Evolutionary conservation across 2,888 invertebrate species (phyloP), one percentile per base, ranked within the genome.

Genomic region (Diaprepes abbreviatus): DNA sequence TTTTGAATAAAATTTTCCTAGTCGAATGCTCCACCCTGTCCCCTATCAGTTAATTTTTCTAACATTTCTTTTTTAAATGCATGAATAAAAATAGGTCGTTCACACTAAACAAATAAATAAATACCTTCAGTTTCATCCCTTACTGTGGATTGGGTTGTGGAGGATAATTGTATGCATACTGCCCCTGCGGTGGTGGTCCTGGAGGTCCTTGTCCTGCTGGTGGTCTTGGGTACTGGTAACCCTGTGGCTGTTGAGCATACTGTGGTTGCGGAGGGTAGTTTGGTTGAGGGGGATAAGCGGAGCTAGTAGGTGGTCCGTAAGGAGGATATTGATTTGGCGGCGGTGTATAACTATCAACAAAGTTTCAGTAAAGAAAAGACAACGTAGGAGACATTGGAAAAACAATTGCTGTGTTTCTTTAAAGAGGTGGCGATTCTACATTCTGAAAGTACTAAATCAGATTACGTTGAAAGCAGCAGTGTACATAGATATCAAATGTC

Each of bases 81-180:
- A n/a, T n/a, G n/a, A n/a, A n/a, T n/a, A n/a, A n/a, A n/a, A n/a
- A n/a, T n/a, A n/a, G n/a, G n/a, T n/a, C n/a, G n/a, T n/a, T n/a
- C n/a, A n/a, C n/a, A n/a, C n/a, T n/a, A n/a, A n/a, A n/a, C n/a
- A n/a, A n/a, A n/a, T n/a, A n/a, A n/a, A n/a, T n/a, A n/a, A n/a
- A n/a, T 16, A 40, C 40, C 5, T 43, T 14, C 7, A 43, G 7
- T 9, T 43, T 43, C 19, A 19, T 21, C 21, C 17, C 7, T 78
- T 89, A 91, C 82, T 91, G 91, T 28, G 90, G 88, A 73, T 80
- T 79, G 55, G 93, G 92, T 71, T 93, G 93, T 78, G 93, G 93
- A 80, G 93, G 93, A 57, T 92, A 90, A 81, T 93, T 93, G 36
- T 92, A 91, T 5, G 88, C 90, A 80, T 94, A 94, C 69, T 89